A percentile compares a stretch with the other conserved stretches of the same genome.
phyloP scores from a whole-genome alignment of 2,888 invertebrate species.

The Eristalis pertinax region DNA sequence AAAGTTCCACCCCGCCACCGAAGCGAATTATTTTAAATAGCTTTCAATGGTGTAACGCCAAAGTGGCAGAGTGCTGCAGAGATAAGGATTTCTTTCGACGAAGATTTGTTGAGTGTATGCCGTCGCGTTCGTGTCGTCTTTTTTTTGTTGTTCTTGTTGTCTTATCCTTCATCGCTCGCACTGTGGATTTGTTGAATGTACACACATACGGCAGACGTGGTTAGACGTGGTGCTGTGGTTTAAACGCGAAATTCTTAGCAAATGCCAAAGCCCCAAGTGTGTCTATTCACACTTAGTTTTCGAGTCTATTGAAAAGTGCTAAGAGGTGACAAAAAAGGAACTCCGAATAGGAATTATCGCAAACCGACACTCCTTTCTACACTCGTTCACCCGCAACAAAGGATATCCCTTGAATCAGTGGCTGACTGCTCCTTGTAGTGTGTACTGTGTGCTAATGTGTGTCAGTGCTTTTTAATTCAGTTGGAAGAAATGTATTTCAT shows the following conservation, averaged over 20 bases:
- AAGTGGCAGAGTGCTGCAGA: constrained; percentile 61
- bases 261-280: constrained; percentile 33
- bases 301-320: constrained; percentile 21
- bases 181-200: constrained; percentile 66
- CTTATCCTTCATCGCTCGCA: neutral
- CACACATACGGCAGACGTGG: constrained; percentile 33
- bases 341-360: neutral
- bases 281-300: constrained; percentile 34
- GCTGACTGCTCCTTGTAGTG: neutral
- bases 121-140: constrained; percentile 29
- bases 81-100: constrained; percentile 62
- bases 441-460: neutral
- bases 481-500: neutral
- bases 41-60: constrained; percentile 56
- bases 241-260: constrained; percentile 19
- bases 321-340: neutral
- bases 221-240: constrained; percentile 20
- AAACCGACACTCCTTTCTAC: neutral
- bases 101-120: constrained; percentile 26
- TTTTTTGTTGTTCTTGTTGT: neutral
- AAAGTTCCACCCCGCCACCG: constrained; percentile 23
- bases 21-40: constrained; percentile 68
- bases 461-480: neutral
- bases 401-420: neutral
- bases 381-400: neutral